phyloP scores from a whole-genome alignment of 2,113 vertebrate genomes.

The Psammodynastes pulverulentus region DNA sequence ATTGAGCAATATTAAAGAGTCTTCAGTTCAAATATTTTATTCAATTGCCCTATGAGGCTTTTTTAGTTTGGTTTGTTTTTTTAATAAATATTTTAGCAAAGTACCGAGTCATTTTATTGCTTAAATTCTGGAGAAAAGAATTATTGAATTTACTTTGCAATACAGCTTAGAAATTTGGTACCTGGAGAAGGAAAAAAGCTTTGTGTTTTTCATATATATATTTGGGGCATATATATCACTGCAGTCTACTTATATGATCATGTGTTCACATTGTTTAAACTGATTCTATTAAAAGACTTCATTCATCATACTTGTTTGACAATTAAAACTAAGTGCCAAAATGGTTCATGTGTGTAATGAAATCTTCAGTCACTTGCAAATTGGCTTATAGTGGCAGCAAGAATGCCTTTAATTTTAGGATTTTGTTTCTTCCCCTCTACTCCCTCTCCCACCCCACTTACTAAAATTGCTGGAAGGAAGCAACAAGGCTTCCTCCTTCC shows the following conservation, averaged over 20 bases:
- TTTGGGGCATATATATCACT: not conserved
- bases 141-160: not conserved
- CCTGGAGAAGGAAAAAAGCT: not conserved
- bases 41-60: not conserved
- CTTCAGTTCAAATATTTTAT: not conserved
- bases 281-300: not conserved
- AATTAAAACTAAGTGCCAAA: not conserved
- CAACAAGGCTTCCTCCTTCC: not conserved
- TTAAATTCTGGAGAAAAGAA: not conserved
- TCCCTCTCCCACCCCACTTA: not conserved
- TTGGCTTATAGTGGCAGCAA: not conserved
- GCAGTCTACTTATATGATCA: not conserved
- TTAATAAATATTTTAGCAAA: not conserved
- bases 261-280: not conserved
- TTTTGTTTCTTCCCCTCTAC: not conserved
- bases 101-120: not conserved
- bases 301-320: not conserved
- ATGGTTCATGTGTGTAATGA: not conserved
- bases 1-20: not conserved
- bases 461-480: not conserved
- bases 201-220: not conserved
- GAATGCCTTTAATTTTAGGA: not conserved
- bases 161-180: not conserved
- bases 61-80: not conserved
- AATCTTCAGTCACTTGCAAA: not conserved